Conservation (phyloP, 2,113 vertebrate species). For the Pangasianodon hypophthalmus region DNA sequence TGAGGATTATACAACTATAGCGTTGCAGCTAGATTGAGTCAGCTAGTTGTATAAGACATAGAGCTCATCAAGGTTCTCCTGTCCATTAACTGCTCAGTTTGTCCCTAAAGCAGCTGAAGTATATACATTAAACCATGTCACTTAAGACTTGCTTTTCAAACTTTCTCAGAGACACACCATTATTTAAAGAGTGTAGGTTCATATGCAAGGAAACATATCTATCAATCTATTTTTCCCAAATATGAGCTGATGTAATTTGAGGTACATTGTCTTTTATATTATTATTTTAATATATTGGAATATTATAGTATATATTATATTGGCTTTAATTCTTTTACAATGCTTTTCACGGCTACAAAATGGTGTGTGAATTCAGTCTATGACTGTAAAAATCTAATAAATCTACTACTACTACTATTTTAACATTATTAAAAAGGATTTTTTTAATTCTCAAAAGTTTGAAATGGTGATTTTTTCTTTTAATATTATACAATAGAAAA, state of each 20-base stretch:
- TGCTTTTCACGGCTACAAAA: neutral
- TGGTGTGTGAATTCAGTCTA: neutral
- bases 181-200: neutral
- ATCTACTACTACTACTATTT: neutral
- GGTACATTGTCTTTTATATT: neutral
- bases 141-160: neutral
- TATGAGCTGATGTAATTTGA: neutral
- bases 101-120: neutral
- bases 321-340: neutral
- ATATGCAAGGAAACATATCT: neutral
- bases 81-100: neutral
- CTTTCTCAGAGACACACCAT: neutral
- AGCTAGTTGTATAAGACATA: neutral
- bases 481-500: neutral
- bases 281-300: neutral
- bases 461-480: too few relatives aligned
- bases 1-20: neutral
- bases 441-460: too few relatives aligned
- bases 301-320: neutral
- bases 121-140: neutral
- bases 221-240: neutral
- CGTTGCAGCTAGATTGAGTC: neutral
- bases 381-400: neutral
- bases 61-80: neutral
- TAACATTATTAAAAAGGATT: neutral